phyloP scores from a whole-genome alignment of 1,140 invertebrate genomes.

The Schmidtea mediterranea region DNA sequence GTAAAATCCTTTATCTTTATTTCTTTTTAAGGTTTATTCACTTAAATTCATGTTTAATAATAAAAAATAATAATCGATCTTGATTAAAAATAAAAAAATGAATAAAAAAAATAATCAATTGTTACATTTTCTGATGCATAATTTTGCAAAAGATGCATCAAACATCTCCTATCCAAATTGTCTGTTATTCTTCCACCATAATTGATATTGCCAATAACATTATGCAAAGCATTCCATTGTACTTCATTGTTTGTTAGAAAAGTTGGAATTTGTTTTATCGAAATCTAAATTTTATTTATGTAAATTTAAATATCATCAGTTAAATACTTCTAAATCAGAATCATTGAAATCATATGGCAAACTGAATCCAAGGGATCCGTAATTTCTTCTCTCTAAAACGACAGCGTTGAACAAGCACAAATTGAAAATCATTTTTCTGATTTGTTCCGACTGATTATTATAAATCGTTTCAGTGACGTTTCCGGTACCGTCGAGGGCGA shows the following conservation, averaged over 20 bases:
- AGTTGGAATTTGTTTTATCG: too few relatives aligned
- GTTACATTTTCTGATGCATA: too few relatives aligned
- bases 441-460: neutral
- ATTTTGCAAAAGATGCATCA: neutral
- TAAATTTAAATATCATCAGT: too few relatives aligned
- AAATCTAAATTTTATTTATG: too few relatives aligned
- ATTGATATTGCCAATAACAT: neutral
- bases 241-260: neutral
- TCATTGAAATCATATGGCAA: conserved; percentile 89
- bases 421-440: neutral
- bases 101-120: too few relatives aligned
- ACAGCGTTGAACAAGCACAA: neutral
- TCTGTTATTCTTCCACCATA: neutral
- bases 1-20: too few relatives aligned
- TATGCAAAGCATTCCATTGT: neutral
- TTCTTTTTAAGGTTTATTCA: too few relatives aligned
- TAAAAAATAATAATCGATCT: too few relatives aligned
- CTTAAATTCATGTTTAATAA: too few relatives aligned
- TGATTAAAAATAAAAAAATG: too few relatives aligned
- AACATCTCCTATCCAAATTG: neutral
- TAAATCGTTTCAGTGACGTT: neutral
- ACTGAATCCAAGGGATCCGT: conserved; percentile 79
- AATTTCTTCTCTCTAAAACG: conserved; percentile 51
- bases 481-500: neutral
- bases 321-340: conserved; percentile 41